Conservation (phyloP, 2,888 invertebrate species). For the Gymnoscelis rufifasciata region DNA sequence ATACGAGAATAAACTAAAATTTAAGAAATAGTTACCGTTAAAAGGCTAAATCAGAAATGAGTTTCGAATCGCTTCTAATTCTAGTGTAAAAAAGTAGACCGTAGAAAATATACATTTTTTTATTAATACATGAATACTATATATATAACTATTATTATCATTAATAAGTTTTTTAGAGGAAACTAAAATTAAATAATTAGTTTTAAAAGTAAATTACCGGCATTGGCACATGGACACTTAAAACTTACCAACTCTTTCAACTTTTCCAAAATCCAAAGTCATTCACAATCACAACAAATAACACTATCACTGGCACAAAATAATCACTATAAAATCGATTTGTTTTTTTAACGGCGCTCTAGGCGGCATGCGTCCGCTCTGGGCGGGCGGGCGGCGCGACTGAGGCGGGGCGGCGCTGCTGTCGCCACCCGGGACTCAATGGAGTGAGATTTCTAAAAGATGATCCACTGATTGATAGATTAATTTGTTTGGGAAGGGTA, state of each 20-base stretch:
- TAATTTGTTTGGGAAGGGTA: constrained; percentile 3
- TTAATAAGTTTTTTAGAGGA: too few relatives aligned
- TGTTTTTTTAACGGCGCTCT: constrained; percentile 19
- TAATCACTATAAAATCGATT: constrained; percentile 30
- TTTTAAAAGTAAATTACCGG: too few relatives aligned
- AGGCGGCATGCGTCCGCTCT: constrained; percentile 21
- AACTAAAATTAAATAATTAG: too few relatives aligned
- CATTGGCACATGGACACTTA: neutral
- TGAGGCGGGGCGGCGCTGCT: constrained; percentile 28
- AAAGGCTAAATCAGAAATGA: too few relatives aligned
- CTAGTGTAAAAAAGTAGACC: neutral
- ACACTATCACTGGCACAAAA: constrained; percentile 23
- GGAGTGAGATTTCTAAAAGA: constrained; percentile 11
- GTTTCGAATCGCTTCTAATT: neutral
- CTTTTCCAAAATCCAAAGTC: constrained; percentile 21
- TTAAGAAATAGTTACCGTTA: too few relatives aligned
- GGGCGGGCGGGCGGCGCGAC: constrained; percentile 24
- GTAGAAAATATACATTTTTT: too few relatives aligned
- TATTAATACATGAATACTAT: too few relatives aligned
- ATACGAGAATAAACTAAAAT: too few relatives aligned
- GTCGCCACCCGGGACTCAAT: constrained; percentile 20
- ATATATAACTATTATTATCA: too few relatives aligned
- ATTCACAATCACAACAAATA: constrained; percentile 21
- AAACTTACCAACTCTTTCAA: constrained; percentile 1
- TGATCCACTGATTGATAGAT: constrained; percentile 15